Base-by-base conservation (phyloP, 2,888 invertebrate genomes). In the Diachrysia chrysitis region DNA sequence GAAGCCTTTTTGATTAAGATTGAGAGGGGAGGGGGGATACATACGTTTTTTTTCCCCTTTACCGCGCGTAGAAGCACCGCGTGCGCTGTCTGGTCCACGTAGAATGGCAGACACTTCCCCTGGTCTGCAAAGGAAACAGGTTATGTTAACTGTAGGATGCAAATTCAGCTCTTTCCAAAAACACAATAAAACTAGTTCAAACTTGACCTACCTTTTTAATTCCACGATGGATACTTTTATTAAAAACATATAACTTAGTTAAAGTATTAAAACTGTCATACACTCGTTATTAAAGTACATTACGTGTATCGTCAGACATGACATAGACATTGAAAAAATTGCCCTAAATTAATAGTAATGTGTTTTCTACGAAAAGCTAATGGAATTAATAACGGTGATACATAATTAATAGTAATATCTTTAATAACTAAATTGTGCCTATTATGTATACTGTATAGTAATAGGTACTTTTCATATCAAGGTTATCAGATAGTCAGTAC, bases 341-440 rank as follows among this genome's bases (percentile, higher is more conserved):
- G n/a, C n/a, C 42, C n/a, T 42, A 6, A 42, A 42, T 42, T 5
- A 53, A 51, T 46, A 25, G 23, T 10, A n/a, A 35, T 14, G 0
- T 19, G n/a, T 10, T n/a, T 25, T 17, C 19, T 56, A 56, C 56
- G 56, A 42, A 56, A 10, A 58, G 37, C n/a, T 19, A 4, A 12
- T 16, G n/a, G 23, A 25, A 54, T 66, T 32, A 51, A 42, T 67
- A 54, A 25, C 46, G 16, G 9, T 54, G 46, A 51, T 53, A 35
- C 2, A 46, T 42, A 70, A 12, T 58, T 21, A 53, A 59, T 54
- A 48, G 6, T 48, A 48, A 42, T 42, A n/a, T 42, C 42, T 5
- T n/a, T 42, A 42, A 42, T 42, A 42, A 42, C 42, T 42, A n/a
- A 42, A 42, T 42, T 42, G 42, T 42, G 7, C n/a, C n/a, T n/a